Evolutionary conservation across 2,888 invertebrate species (phyloP), one percentile per base, ranked within the genome.

Genomic region (Cheilosia vernalis): DNA sequence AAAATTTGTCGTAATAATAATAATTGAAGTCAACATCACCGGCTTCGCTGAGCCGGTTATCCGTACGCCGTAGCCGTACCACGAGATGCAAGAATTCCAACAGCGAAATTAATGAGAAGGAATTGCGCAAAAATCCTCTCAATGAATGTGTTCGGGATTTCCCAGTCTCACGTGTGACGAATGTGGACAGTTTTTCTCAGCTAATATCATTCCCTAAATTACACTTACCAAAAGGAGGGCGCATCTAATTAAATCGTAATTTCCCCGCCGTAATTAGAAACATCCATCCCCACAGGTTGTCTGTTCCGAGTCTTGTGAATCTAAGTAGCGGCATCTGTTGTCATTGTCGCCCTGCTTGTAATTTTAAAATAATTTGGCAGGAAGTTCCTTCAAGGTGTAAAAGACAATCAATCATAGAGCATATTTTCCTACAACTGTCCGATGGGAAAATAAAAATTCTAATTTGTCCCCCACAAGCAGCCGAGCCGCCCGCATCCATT

Each of bases 1-100:
- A 84, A 74, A 84, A 84, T 84, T 79, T 84, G 84, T 84, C 74
- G 84, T 76, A 84, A 84, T 80, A 79, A 79, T 74, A 79, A 76
- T 84, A 84, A 84, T 84, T 79, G 84, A 76, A 70, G 79, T 76
- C 60, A 80, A 73, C 72, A 61, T 53, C 49, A 51, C 60, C 44
- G 51, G 13, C 40, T 44, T 44, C 17, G 17, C 55, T 44, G 7
- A 21, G 27, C 33, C 17, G 21, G 37, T 37, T 33, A 24, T 13
- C 9, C 30, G 7, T n/a, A 19, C 53, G n/a, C n/a, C n/a, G n/a
- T n/a, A n/a, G n/a, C n/a, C n/a, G 7, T n/a, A 19, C 53, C 15
- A 19, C n/a, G 15, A 3, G 21, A 21, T 69, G 33, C n/a, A 56
- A 13, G 61, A 73, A 63, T 69, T 58, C 69, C n/a, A 17, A 5